Evolutionary conservation across 2,888 invertebrate genomes (phyloP).

Genomic region (Helobdella robusta): DNA sequence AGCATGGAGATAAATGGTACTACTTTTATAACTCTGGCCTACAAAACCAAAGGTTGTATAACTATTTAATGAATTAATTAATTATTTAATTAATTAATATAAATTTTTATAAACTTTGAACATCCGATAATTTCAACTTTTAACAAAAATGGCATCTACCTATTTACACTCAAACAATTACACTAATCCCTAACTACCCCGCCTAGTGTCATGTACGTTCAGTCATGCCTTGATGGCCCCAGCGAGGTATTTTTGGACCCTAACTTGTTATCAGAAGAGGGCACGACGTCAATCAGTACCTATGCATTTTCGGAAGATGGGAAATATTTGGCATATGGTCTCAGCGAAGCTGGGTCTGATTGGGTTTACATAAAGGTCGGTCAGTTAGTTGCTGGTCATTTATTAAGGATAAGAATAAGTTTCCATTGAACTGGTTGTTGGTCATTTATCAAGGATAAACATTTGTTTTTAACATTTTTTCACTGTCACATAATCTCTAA

Average conservation of each 20-base stretch:
- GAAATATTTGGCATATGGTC: slow-evolving; percentile 74
- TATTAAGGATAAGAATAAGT: too few species aligned
- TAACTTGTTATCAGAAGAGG: slow-evolving; percentile 76
- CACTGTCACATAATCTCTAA: too few species aligned
- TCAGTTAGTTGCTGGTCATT: too few species aligned
- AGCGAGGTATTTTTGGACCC: slow-evolving; percentile 78
- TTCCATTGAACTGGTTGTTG: too few species aligned
- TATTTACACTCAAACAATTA: background rate
- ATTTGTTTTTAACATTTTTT: too few species aligned
- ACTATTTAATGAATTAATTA: background rate
- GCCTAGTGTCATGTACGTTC: slow-evolving; percentile 76
- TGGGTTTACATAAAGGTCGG: slow-evolving; percentile 71
- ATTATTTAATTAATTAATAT: background rate
- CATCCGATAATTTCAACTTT: background rate
- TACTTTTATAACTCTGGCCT: slow-evolving; percentile 85
- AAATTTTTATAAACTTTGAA: background rate
- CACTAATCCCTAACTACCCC: too few species aligned
- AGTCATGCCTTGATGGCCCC: slow-evolving; percentile 67
- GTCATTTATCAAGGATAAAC: too few species aligned
- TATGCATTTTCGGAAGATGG: slow-evolving; percentile 70
- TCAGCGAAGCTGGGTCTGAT: slow-evolving; percentile 87
- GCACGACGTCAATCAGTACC: slow-evolving; percentile 43
- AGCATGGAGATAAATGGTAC: slow-evolving; percentile 75
- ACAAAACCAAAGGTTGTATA: slow-evolving; percentile 67
- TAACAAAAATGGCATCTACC: background rate